Conservation (phyloP, 2,113 vertebrate genomes). For the Chloroceryle aenea region DNA sequence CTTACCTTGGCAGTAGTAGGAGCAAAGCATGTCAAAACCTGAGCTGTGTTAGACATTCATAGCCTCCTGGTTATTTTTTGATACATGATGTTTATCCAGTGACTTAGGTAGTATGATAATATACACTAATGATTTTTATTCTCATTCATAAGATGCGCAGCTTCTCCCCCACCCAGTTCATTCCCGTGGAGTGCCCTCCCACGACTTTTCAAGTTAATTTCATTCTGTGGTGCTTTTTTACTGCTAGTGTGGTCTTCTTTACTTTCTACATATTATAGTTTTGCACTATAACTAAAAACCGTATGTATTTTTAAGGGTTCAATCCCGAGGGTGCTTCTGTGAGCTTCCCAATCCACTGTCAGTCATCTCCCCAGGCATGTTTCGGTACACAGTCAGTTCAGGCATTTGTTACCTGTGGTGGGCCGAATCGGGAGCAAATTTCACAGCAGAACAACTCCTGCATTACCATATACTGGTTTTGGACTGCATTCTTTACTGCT, state of each 20-base stretch:
- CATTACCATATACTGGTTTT: not conserved
- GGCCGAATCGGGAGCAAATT: not conserved
- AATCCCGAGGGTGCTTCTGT: accelerated
- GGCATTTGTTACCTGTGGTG: not conserved
- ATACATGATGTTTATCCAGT: not conserved
- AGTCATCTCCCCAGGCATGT: accelerated
- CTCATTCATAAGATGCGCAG: not conserved
- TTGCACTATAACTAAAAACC: not conserved
- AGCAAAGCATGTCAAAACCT: not conserved
- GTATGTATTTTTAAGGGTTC: not conserved
- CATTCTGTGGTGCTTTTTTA: not conserved
- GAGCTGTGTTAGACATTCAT: not conserved
- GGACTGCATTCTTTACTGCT: not conserved
- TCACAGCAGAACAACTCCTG: accelerated
- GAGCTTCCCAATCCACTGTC: not conserved
- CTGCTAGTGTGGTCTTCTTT: not conserved
- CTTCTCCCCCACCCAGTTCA: not conserved
- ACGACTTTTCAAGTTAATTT: not conserved
- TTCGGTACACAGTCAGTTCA: accelerated
- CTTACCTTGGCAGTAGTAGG: accelerated
- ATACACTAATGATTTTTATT: not conserved
- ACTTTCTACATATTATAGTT: not conserved
- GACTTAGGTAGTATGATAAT: not conserved
- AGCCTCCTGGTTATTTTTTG: not conserved
- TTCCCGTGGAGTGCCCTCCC: not conserved